Evolutionary conservation across 2,797 vertebrate genomes (phyloP).

Genomic region (Urophycis tenuis): DNA sequence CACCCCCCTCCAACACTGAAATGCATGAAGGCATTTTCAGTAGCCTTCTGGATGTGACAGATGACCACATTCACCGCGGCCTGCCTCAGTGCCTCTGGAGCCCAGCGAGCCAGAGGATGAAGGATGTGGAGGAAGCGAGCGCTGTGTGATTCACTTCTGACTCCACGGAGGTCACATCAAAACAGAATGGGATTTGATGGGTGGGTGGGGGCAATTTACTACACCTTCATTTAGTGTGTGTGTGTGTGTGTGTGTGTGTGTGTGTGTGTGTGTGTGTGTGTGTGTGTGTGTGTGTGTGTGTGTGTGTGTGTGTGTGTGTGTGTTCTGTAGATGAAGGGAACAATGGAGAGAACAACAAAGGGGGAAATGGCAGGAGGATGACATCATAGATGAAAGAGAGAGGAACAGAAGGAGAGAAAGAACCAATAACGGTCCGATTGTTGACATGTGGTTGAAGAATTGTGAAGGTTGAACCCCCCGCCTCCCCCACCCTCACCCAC

Average conservation of each 20-base stretch:
- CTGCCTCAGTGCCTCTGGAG: conserved; percentile 49
- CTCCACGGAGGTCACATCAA: conserved; percentile 52
- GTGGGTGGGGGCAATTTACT: conserved; percentile 22
- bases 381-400: background rate
- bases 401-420: background rate
- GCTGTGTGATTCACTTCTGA: conserved; percentile 53
- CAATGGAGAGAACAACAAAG: conserved; percentile 50
- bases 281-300: conserved; percentile 16
- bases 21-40: conserved; percentile 56
- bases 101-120: conserved; percentile 52
- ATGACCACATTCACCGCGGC: conserved; percentile 42
- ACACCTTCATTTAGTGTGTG: conserved; percentile 8
- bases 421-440: background rate
- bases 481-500: background rate
- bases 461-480: background rate
- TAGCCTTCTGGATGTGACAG: conserved; percentile 53
- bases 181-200: conserved; percentile 56
- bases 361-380: conserved; percentile 37
- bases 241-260: conserved; percentile 9
- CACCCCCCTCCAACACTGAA: no score
- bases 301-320: conserved; percentile 15
- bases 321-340: conserved; percentile 13
- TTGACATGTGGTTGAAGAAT: conserved; percentile 30
- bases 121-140: conserved; percentile 53
- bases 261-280: conserved; percentile 8